These are phyloP conservation scores for Hipposideros larvatus DNA, from an alignment of 2,797 vertebrate species.

Conservation along the genomic window DNA sequence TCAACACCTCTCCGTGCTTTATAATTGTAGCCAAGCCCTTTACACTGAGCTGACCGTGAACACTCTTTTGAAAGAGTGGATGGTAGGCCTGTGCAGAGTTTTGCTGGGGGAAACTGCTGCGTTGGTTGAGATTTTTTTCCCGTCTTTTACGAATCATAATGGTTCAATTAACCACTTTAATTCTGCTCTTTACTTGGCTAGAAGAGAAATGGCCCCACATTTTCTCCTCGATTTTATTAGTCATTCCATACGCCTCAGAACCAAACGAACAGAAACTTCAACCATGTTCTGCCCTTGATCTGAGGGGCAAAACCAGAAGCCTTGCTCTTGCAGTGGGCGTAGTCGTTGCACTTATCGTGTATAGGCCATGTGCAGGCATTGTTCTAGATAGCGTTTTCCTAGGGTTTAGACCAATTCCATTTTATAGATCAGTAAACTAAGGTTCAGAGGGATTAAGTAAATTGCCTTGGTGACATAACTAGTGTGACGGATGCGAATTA, in stretches of 20 bases:
- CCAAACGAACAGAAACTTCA: neutral
- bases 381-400: neutral
- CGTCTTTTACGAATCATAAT: neutral
- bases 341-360: neutral
- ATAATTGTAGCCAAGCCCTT: constrained; percentile 56
- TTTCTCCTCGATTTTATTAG: neutral
- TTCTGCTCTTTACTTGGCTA: constrained; percentile 11
- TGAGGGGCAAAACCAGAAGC: neutral
- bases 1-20: constrained; percentile 60
- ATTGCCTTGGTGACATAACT: neutral
- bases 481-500: neutral
- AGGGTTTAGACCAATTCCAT: neutral
- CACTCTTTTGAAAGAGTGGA: neutral
- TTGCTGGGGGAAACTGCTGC: constrained; percentile 13
- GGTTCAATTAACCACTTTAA: neutral
- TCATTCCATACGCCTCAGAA: neutral
- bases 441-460: neutral
- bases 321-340: neutral
- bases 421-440: neutral
- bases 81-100: neutral
- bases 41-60: neutral
- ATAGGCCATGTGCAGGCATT: neutral
- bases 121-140: neutral
- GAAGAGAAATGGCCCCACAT: neutral
- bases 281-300: neutral